Evolutionary conservation across 2,888 invertebrate species (phyloP).

Genomic region (Aproaerema taeniolella): DNA sequence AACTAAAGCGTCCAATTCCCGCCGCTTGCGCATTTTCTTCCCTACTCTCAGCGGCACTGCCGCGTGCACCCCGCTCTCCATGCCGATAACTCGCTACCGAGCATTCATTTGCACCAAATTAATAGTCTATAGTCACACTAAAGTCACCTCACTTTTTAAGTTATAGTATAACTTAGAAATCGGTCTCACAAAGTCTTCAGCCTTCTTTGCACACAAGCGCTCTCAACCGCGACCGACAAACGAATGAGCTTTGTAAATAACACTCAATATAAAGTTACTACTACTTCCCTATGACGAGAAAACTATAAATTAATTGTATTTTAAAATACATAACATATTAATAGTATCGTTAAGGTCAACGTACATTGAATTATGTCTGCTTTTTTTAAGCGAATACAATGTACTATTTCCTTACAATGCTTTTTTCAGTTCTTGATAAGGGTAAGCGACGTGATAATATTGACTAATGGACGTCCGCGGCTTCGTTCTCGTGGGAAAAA

Average conservation of each 20-base stretch:
- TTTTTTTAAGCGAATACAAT: not conserved
- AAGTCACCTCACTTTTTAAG: constrained; percentile 26
- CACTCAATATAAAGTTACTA: constrained; percentile 29
- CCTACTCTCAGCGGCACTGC: constrained; percentile 80
- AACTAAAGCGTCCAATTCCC: constrained; percentile 85
- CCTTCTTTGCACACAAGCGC: constrained; percentile 37
- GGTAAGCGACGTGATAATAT: too few species aligned
- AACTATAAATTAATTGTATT: too few species aligned
- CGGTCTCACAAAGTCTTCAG: constrained; percentile 18
- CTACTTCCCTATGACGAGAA: too few species aligned
- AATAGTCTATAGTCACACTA: constrained; percentile 20
- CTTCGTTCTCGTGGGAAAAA: too few species aligned
- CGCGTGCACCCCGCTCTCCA: constrained; percentile 78
- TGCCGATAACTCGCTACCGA: constrained; percentile 53
- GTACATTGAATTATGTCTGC: not conserved
- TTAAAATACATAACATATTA: too few species aligned
- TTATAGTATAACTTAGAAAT: not conserved
- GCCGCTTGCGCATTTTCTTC: constrained; percentile 87
- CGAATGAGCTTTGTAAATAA: constrained; percentile 40
- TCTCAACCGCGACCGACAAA: too few species aligned
- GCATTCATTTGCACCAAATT: constrained; percentile 53
- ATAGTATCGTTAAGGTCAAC: constrained; percentile 1
- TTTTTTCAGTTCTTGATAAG: not conserved
- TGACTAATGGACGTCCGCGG: too few species aligned
- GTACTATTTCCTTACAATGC: not conserved